Evolutionary conservation across 2,797 vertebrate species (phyloP), one percentile per base, ranked within the genome.

Genomic region (Etheostoma nigrum): DNA sequence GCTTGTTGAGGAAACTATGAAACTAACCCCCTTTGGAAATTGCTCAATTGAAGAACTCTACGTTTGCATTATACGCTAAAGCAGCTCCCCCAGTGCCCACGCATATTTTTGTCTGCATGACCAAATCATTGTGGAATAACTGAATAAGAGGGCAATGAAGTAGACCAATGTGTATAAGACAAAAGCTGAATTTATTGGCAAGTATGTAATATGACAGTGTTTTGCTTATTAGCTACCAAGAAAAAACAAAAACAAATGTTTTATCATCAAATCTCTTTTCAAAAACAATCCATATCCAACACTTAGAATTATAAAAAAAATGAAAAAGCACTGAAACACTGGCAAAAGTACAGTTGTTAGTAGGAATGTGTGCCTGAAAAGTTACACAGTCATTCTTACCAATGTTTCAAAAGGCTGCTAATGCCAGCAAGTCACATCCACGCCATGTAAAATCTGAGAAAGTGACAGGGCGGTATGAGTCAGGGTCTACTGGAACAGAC

Each of bases 381-480:
- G 27, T 5, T 18, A 42, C 11, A 9, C 30, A 45, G 5, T 44
- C 59, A 3, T 14, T 61, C 15, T 18, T 12, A 25, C 30, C 16
- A 6, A 51, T 4, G 0, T 27, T 14, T 52, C n/a, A 68, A 58
- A 58, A 30, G 62, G 6, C 13, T 47, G 1, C 54, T 40, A 16
- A 53, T 36, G 19, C 54, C 71, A 60, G 36, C 3, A 48, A 60
- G 8, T 47, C 10, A 49, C n/a, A 48, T 7, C 18, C 7, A 49
- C 21, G 27, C 2, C 2, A 23, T 30, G 13, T 2, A 64, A 12
- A 18, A 42, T 61, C 14, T 18, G 65, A 61, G 49, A 33, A 33
- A 58, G 63, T 19, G 49, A 67, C 4, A 10, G 25, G 18, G 47
- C 12, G 18, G 19, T 5, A 0, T 78, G 86, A 89, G 59, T 87